phyloP scores from a whole-genome alignment of 2,113 vertebrate species.

The Malurus melanocephalus region DNA sequence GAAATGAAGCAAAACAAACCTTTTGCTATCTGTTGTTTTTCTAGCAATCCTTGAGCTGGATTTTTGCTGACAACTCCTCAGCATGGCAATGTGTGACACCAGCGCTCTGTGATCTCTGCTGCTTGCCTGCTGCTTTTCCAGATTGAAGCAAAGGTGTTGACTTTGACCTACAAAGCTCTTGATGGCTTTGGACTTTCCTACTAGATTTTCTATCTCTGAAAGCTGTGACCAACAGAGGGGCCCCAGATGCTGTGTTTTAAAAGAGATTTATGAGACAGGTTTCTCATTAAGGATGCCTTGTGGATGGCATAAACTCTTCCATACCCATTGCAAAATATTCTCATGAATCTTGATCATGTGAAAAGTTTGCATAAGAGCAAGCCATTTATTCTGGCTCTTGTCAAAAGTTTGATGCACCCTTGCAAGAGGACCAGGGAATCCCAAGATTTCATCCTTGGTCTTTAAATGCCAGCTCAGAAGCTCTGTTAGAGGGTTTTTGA shows the following conservation, averaged over 20 bases:
- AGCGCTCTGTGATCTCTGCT: slow-evolving; percentile 10
- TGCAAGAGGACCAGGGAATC: not conserved
- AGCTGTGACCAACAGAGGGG: not conserved
- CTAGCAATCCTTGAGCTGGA: not conserved
- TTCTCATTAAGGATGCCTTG: not conserved
- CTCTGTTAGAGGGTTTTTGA: not conserved
- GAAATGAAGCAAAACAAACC: slow-evolving; percentile 44
- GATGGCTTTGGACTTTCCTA: not conserved
- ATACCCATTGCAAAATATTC: not conserved
- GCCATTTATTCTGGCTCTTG: not conserved
- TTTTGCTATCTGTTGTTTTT: slow-evolving; percentile 6
- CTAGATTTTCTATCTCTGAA: not conserved
- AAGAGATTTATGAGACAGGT: not conserved
- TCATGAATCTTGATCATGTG: not conserved
- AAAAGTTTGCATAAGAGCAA: not conserved
- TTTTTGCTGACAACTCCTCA: slow-evolving; percentile 44
- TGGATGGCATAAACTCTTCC: not conserved
- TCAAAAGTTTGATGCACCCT: not conserved
- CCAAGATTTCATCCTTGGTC: not conserved
- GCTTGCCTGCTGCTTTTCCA: slow-evolving; percentile 14
- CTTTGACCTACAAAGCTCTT: slow-evolving; percentile 23
- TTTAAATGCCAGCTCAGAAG: not conserved
- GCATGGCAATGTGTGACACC: not conserved
- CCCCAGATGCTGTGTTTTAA: not conserved
- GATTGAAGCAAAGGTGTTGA: not conserved